Conservation (phyloP, 2,113 vertebrate species). For the Cynocephalus volans region DNA sequence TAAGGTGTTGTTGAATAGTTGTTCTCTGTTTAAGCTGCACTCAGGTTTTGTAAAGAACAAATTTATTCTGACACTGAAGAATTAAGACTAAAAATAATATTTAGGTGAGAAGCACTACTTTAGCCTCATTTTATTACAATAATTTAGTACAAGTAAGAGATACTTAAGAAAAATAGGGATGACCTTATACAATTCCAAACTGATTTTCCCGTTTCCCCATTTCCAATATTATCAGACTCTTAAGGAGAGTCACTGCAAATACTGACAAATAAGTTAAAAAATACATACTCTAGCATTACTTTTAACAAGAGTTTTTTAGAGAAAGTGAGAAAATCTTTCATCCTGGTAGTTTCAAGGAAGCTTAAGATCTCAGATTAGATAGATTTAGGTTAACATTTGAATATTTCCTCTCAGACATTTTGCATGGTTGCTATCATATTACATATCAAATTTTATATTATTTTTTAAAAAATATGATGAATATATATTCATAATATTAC, state of each 20-base stretch:
- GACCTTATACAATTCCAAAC: not conserved
- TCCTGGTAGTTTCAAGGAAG: not conserved
- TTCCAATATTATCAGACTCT: not conserved
- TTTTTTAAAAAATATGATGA: not conserved
- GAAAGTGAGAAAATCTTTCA: constrained; percentile 18
- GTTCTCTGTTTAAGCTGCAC: not conserved
- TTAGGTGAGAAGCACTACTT: not conserved
- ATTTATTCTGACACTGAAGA: not conserved
- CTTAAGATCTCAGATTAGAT: not conserved
- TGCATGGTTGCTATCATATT: not conserved
- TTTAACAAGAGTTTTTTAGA: not conserved
- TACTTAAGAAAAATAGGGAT: not conserved
- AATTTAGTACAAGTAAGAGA: not conserved
- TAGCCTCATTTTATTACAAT: not conserved
- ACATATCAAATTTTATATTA: not conserved
- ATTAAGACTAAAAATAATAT: not conserved
- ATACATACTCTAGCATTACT: not conserved
- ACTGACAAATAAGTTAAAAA: not conserved
- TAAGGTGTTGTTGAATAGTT: not conserved
- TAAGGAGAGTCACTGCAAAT: not conserved
- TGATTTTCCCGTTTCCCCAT: not conserved
- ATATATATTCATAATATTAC: not conserved
- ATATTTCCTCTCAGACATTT: not conserved
- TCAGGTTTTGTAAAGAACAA: not conserved
- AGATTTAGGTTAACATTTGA: not conserved